Conservation (phyloP, 2,888 invertebrate species). For the Epinotia ramella region DNA sequence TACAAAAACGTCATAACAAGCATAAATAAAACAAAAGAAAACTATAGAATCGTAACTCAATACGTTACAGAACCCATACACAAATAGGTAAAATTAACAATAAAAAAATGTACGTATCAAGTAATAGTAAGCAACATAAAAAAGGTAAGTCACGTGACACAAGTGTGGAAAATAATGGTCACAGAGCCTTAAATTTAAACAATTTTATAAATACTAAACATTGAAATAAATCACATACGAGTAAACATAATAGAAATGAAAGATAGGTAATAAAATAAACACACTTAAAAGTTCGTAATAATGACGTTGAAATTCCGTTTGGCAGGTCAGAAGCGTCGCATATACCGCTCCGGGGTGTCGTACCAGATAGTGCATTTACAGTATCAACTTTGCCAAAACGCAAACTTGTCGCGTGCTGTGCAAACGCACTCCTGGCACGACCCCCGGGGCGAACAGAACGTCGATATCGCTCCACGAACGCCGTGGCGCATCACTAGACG, state of each 20-base stretch:
- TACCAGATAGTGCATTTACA: conserved; percentile 99
- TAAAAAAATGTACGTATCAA: conserved; percentile 18
- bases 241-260: conserved; percentile 48
- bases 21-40: conserved; percentile 31
- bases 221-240: conserved; percentile 45
- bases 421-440: conserved; percentile 99
- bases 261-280: conserved; percentile 46
- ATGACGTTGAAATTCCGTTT: conserved; percentile 60
- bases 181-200: conserved; percentile 27
- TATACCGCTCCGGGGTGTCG: conserved; percentile 93
- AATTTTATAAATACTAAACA: conserved; percentile 46
- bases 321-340: conserved; percentile 74
- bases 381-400: conserved; percentile 85
- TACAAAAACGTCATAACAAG: conserved; percentile 25
- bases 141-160: conserved; percentile 28
- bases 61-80: conserved; percentile 20
- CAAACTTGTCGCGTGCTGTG: conserved; percentile 87
- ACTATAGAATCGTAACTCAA: conserved; percentile 5
- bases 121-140: conserved; percentile 37
- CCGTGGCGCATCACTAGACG: conserved; percentile 69
- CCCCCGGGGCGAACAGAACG: conserved; percentile 89
- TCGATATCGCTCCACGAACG: conserved; percentile 69
- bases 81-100: conserved; percentile 24
- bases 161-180: not conserved
- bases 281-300: conserved; percentile 73